Evolutionary conservation across 2,888 invertebrate species (phyloP).

Genomic region (Melanostoma scalare): DNA sequence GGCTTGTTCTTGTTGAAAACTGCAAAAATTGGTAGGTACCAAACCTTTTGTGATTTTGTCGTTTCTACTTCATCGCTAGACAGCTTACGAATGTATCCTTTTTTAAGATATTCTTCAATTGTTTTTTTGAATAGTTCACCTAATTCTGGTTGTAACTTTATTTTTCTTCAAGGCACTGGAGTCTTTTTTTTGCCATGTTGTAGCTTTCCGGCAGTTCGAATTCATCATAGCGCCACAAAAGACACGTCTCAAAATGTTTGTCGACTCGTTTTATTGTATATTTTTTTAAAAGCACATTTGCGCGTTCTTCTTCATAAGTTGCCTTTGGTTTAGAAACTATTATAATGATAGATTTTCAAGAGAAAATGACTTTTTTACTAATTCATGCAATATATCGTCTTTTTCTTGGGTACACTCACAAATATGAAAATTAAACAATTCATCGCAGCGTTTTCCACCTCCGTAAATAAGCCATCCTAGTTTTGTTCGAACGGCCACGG

Average conservation of each 20-base stretch:
- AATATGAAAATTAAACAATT: not conserved
- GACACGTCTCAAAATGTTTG: not conserved
- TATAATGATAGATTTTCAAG: conserved; percentile 4
- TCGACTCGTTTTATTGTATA: not conserved
- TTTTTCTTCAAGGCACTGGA: too few species aligned
- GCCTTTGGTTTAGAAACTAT: not conserved
- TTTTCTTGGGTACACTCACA: too few species aligned
- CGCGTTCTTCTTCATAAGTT: conserved; percentile 3
- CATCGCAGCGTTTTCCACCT: not conserved
- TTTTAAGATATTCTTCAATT: not conserved
- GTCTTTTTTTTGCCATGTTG: too few species aligned
- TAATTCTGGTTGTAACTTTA: too few species aligned
- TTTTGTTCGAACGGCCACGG: not conserved
- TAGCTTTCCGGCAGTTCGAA: too few species aligned
- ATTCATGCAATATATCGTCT: not conserved
- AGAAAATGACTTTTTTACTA: conserved; percentile 13
- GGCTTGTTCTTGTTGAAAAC: conserved; percentile 22
- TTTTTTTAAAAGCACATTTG: not conserved
- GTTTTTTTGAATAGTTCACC: conserved; percentile 3
- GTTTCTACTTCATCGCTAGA: not conserved
- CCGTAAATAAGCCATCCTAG: conserved; percentile 2
- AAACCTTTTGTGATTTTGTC: conserved; percentile 3
- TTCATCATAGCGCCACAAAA: not conserved
- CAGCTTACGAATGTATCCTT: not conserved
- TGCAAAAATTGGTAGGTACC: conserved; percentile 27